Conservation (phyloP, 2,113 vertebrate species). For the Oreochromis niloticus region DNA sequence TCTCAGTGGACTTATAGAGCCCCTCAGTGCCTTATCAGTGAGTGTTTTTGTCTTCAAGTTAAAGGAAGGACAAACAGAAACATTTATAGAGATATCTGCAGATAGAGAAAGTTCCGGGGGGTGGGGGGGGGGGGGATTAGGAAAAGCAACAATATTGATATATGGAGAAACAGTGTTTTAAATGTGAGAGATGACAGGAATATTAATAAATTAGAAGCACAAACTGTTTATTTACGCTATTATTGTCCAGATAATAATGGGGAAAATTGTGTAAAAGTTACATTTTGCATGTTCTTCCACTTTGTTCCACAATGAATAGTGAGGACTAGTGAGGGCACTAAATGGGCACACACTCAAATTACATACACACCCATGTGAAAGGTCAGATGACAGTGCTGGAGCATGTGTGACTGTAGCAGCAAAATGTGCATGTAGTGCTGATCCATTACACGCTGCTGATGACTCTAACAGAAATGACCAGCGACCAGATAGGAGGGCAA, state of each 20-base stretch:
- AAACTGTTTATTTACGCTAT: background rate
- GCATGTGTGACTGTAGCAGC: background rate
- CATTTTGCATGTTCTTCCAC: background rate
- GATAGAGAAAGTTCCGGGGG: accelerated
- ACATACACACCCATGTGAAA: background rate
- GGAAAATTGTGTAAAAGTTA: background rate
- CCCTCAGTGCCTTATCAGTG: background rate
- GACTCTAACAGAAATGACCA: conserved; percentile 23
- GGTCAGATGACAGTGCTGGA: background rate
- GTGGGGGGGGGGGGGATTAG: background rate
- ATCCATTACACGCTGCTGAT: background rate
- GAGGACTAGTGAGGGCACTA: too few relatives aligned
- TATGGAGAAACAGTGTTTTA: accelerated
- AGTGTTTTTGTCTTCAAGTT: background rate
- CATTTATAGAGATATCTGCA: background rate
- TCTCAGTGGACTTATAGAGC: background rate
- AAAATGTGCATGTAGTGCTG: background rate
- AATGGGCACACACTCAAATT: background rate
- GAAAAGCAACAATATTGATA: background rate
- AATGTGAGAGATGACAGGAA: background rate
- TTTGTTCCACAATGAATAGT: background rate
- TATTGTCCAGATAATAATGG: background rate
- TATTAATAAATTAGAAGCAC: accelerated
- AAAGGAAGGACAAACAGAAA: background rate
- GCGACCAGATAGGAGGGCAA: background rate